phyloP scores from a whole-genome alignment of 2,888 invertebrate species.

The Tricholauxania praeusta region DNA sequence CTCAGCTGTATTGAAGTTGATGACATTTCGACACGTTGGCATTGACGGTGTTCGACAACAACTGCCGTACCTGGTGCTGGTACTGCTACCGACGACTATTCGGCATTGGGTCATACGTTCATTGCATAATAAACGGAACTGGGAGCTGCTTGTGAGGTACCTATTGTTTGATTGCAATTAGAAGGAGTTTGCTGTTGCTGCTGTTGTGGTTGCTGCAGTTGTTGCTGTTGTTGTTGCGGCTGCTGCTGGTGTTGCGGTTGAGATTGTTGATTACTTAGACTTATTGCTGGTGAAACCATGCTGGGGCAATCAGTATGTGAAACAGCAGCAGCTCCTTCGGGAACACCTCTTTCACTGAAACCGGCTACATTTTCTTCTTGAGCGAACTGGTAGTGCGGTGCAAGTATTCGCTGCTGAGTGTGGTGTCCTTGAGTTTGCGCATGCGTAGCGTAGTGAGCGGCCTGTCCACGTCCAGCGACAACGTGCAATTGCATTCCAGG shows the following conservation, averaged over 20 bases:
- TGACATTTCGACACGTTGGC: constrained; percentile 64
- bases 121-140: constrained; percentile 83
- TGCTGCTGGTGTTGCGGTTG: constrained; percentile 42
- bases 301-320: constrained; percentile 60
- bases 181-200: constrained; percentile 63
- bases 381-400: constrained; percentile 61
- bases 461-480: constrained; percentile 65
- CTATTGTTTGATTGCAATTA: constrained; percentile 65
- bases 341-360: constrained; percentile 76
- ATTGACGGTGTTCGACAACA: constrained; percentile 64
- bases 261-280: constrained; percentile 46
- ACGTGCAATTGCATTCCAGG: constrained; percentile 70
- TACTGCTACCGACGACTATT: constrained; percentile 64
- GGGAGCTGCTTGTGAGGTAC: constrained; percentile 55
- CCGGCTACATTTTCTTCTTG: constrained; percentile 57
- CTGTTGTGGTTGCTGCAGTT: constrained; percentile 68
- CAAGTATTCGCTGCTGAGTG: constrained; percentile 56
- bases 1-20: constrained; percentile 63
- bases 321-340: constrained; percentile 80
- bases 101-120: constrained; percentile 83
- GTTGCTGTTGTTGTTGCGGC: constrained; percentile 52
- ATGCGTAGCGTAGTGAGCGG: constrained; percentile 58
- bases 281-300: constrained; percentile 60
- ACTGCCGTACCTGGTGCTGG: constrained; percentile 37
- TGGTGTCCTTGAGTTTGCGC: constrained; percentile 58